Conservation (phyloP, 2,113 vertebrate species). For the Butorides virescens region DNA sequence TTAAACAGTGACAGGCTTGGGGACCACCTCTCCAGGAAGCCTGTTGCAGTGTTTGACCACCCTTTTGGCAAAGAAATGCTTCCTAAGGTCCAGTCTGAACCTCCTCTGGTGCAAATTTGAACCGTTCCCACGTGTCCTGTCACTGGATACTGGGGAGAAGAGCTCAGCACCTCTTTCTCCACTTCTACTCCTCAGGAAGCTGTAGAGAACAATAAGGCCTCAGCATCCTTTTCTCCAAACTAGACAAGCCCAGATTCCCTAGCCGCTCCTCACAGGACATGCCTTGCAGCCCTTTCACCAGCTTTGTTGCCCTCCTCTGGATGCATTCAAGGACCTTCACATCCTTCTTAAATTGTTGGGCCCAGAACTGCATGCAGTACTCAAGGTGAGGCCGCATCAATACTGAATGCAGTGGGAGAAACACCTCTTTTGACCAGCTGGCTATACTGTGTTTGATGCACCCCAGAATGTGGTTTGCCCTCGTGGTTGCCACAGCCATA, state of each 20-base stretch:
- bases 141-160: not conserved
- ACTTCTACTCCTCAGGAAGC: not conserved
- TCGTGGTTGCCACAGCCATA: not conserved
- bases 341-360: not conserved
- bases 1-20: not conserved
- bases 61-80: not conserved
- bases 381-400: not conserved
- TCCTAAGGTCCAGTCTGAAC: not conserved
- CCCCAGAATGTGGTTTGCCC: not conserved
- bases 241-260: not conserved
- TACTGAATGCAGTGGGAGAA: not conserved
- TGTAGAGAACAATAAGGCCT: not conserved
- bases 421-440: not conserved
- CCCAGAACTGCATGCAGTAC: not conserved
- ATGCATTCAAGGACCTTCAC: not conserved
- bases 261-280: not conserved
- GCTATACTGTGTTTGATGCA: not conserved
- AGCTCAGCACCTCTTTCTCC: not conserved
- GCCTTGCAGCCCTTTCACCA: not conserved
- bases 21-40: not conserved
- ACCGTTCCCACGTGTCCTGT: fast-evolving
- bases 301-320: not conserved
- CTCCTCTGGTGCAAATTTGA: not conserved
- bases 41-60: not conserved
- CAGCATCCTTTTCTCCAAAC: not conserved